Base-by-base conservation (phyloP, 2,797 vertebrate species). In the Gymnoscopelus braueri region DNA sequence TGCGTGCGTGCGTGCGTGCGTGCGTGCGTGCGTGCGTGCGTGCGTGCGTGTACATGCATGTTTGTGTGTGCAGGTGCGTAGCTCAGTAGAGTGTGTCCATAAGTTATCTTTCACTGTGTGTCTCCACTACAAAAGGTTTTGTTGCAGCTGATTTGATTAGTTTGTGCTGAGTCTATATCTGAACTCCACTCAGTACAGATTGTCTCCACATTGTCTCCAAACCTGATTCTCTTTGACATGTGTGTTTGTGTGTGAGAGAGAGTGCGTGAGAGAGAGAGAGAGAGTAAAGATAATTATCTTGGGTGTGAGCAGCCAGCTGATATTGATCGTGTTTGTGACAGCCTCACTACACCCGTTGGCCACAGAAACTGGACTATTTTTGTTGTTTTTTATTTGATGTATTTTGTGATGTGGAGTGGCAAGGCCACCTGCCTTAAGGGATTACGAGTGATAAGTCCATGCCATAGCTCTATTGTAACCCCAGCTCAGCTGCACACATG, bases 181-280 rank as follows among this genome's bases (percentile, higher is more conserved):
- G 26, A 29, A 29, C 26, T 29, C 26, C 26, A 29, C 26, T 29
- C 1, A 29, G 26, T 29, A 29, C 26, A 29, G 26, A 29, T 29
- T 29, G 26, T 29, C 26, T 26, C 26, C 26, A 26, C 2, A 26
- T 26, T 26, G 26, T 26, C 26, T 29, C 26, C 26, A 3, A 29
- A 29, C 26, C 26, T 3, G 26, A 29, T 29, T 29, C 26, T 29
- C 35, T 60, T 15, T n/a, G 32, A 10, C 32, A 14, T 29, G 26
- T 29, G 26, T 29, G 26, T 29, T 2, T 29, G 26, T 29, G 26
- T 39, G 26, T 29, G 26, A 2, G 26, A 2, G 26, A 2, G 26
- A 61, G 48, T 63, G 52, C 57, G 47, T 59, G 53, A 23, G 19
- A 19, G 19, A 52, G 26, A 35, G n/a, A 53, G 24, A 53, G 47